phyloP scores from a whole-genome alignment of 2,113 vertebrate genomes.

The Vicugna pacos region DNA sequence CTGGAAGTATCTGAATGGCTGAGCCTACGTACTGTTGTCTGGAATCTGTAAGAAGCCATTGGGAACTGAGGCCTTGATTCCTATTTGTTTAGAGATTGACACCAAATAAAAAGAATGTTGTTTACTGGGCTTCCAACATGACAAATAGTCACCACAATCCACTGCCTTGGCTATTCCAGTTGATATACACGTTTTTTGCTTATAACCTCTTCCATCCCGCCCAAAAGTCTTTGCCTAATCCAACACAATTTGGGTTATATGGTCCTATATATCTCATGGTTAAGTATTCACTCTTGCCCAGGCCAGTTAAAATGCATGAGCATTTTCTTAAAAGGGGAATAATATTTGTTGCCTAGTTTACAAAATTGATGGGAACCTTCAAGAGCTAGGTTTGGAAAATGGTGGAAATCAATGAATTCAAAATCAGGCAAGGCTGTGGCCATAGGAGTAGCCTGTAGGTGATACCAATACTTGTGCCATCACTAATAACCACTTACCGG shows the following conservation, averaged over 20 bases:
- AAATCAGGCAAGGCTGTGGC: background rate
- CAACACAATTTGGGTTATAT: background rate
- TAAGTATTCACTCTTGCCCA: background rate
- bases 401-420: background rate
- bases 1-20: background rate
- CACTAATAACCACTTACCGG: background rate
- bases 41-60: background rate
- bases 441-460: background rate
- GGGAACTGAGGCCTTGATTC: background rate
- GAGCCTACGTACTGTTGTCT: background rate
- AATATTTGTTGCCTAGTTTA: background rate
- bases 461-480: background rate
- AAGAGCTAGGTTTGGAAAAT: constrained; percentile 2
- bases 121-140: background rate
- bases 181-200: background rate
- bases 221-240: background rate
- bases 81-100: background rate
- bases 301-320: background rate
- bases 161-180: background rate
- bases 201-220: background rate
- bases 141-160: background rate
- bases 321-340: constrained; percentile 6
- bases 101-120: background rate
- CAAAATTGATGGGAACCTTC: background rate
- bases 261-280: background rate